These are phyloP conservation scores for Apistogramma diplotaenia DNA, from an alignment of 2,113 vertebrate species.

Conservation along the genomic window DNA sequence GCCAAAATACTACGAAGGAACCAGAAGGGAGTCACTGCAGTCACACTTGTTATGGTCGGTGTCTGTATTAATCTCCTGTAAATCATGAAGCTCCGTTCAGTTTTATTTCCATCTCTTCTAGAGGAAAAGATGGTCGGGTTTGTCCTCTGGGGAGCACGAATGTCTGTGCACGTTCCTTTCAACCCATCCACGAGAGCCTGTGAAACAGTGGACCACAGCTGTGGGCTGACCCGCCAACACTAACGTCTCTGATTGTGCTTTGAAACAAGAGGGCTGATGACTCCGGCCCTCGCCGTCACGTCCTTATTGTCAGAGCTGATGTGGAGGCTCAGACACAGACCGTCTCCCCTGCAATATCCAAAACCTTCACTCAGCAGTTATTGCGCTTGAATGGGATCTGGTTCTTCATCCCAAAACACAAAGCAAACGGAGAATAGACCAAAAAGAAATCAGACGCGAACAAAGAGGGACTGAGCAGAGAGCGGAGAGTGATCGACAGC, in stretches of 20 bases:
- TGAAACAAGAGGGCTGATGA: slow-evolving; percentile 15
- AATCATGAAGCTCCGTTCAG: no score
- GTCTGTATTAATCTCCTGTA: no score
- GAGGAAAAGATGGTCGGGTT: no score
- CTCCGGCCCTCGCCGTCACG: not conserved
- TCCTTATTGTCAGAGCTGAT: slow-evolving; percentile 14
- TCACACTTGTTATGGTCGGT: no score
- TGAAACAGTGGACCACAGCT: not conserved
- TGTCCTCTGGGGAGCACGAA: not conserved
- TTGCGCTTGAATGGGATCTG: slow-evolving; percentile 53
- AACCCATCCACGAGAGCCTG: not conserved
- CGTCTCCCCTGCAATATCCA: slow-evolving; percentile 41
- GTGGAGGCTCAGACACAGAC: slow-evolving; percentile 29
- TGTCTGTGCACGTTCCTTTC: not conserved
- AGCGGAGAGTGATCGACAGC: slow-evolving; percentile 79
- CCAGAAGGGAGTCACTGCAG: no score
- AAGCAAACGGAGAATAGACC: slow-evolving; percentile 49
- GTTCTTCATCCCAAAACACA: slow-evolving; percentile 67
- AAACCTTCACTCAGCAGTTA: slow-evolving; percentile 64
- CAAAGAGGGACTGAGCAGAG: slow-evolving; percentile 61
- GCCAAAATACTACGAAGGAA: no score
- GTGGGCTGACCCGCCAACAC: not conserved
- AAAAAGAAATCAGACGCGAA: slow-evolving; percentile 75
- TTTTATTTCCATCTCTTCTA: no score
- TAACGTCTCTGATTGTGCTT: not conserved